Evolutionary conservation across 2,797 vertebrate species (phyloP), one percentile per base, ranked within the genome.

Genomic region (Falco concolor): DNA sequence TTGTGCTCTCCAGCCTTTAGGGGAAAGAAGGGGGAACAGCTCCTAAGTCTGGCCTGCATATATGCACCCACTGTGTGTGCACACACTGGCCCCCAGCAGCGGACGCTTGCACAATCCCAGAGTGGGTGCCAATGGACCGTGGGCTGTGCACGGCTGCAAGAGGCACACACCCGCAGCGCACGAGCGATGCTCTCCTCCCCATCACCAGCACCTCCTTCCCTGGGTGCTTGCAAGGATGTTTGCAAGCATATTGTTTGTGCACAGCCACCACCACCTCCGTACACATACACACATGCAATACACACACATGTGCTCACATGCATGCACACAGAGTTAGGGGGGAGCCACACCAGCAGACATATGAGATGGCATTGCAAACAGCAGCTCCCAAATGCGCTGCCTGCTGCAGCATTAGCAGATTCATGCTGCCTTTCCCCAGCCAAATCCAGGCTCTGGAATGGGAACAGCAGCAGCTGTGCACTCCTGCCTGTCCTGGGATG

Each of bases 331-430:
- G 75, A 65, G 78, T 54, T 40, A 19, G 61, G 13, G 64, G 83
- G 69, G 61, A 80, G 64, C 23, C 86, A 44, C 78, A 38, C 59
- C 81, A 54, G 75, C 93, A 12, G 49, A 60, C 57, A 56, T n/a
- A 52, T 2, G 3, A 73, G 74, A 89, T 67, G 76, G 77, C 85
- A 84, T 94, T 80, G 90, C 30, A 17, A 76, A 81, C 84, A 86
- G 92, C 94, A 64, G 92, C 82, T 95, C 86, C 73, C 3, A 2
- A 89, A 67, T 93, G 42, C 11, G 56, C 87, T 90, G 75, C 87
- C 83, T 65, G 89, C 95, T 95, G 96, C 95, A 93, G 94, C 80
- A 89, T 87, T 80, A 63, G 84, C 93, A 90, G 95, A 92, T 96
- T 95, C 94, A 84, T 90, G 84, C 94, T 78, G 90, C 89, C 59